phyloP scores from a whole-genome alignment of 2,113 vertebrate genomes.

The Lepisosteus oculatus region DNA sequence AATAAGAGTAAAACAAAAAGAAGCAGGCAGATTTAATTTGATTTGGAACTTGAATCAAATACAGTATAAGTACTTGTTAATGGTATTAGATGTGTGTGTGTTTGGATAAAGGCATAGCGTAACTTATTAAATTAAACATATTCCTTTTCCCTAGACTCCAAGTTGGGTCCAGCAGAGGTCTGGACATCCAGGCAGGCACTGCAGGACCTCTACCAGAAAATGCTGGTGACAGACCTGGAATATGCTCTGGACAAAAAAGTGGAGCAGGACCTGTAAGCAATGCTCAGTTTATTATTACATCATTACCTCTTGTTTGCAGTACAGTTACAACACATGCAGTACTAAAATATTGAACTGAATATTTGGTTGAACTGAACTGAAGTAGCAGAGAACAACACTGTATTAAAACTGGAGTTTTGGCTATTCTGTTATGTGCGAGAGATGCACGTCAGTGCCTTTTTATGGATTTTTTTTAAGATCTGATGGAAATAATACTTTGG shows the following conservation, averaged over 20 bases:
- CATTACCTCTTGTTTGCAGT: background rate
- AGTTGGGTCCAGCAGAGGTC: conserved; percentile 93
- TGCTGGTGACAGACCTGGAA: conserved; percentile 97
- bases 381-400: too few species aligned
- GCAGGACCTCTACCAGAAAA: conserved; percentile 98
- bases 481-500: too few species aligned
- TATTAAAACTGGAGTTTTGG: too few species aligned
- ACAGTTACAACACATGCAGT: too few species aligned
- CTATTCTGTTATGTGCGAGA: too few species aligned
- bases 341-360: too few species aligned
- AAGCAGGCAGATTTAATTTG: too few species aligned
- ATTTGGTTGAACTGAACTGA: too few species aligned
- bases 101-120: conserved; percentile 9
- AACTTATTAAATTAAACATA: conserved; percentile 3
- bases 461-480: too few species aligned
- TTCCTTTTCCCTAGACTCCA: conserved; percentile 74
- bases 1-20: too few species aligned
- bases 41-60: too few species aligned
- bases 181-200: conserved; percentile 97
- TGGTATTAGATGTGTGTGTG: background rate
- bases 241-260: conserved; percentile 99
- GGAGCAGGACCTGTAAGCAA: conserved; percentile 96
- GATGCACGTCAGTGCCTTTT: too few species aligned
- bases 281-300: background rate
- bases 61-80: background rate